These are phyloP conservation scores for Arizona elegans DNA, from an alignment of 2,113 vertebrate genomes.

Conservation along the genomic window DNA sequence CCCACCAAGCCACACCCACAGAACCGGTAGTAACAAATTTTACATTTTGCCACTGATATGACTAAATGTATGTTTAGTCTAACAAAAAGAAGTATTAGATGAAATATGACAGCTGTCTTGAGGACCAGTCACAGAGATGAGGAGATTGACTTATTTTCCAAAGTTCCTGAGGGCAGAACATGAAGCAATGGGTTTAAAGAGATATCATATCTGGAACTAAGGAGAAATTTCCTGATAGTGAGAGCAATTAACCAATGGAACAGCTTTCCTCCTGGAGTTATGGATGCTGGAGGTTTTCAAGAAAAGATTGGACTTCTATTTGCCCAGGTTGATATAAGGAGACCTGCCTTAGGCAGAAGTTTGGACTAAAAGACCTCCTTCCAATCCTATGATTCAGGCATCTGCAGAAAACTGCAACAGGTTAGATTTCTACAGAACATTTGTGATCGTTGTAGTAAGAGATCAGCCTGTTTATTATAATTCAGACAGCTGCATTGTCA, in stretches of 20 bases:
- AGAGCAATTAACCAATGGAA: not conserved
- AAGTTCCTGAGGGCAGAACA: not conserved
- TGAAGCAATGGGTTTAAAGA: not conserved
- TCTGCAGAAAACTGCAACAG: not conserved
- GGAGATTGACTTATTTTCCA: not conserved
- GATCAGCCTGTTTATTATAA: not conserved
- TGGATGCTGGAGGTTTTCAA: not conserved
- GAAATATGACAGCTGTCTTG: not conserved
- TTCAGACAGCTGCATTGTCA: not conserved
- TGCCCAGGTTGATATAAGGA: not conserved
- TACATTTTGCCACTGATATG: no score
- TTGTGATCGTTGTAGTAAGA: not conserved
- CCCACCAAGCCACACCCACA: no score
- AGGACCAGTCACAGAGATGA: not conserved
- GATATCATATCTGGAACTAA: not conserved
- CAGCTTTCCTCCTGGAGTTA: not conserved
- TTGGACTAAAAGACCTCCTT: not conserved
- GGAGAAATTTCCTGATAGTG: not conserved
- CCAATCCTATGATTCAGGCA: not conserved
- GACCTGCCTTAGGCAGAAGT: not conserved
- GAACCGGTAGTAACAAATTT: no score
- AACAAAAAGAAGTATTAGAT: not conserved
- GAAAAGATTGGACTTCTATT: not conserved
- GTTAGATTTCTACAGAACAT: not conserved
- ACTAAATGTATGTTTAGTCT: not conserved